Conservation (phyloP, 2,113 vertebrate species). For the Sclerurus mexicanus region DNA sequence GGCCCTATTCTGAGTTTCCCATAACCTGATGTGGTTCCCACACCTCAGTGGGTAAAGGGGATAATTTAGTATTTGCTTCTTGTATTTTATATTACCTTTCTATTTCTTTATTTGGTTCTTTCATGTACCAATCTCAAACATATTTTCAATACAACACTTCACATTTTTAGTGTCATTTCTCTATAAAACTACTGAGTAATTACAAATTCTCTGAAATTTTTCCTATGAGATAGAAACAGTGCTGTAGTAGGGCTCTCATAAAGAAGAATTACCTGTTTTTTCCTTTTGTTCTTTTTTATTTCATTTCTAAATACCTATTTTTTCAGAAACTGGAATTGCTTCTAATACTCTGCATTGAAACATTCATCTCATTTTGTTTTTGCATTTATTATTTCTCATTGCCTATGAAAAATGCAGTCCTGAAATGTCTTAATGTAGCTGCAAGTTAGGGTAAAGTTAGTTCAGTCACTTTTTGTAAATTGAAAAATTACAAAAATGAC, state of each 20-base stretch:
- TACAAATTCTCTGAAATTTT: not conserved
- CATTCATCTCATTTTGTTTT: not conserved
- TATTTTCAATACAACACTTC: not conserved
- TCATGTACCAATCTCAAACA: not conserved
- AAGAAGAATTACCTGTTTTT: not conserved
- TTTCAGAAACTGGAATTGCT: not conserved
- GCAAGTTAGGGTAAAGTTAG: not conserved
- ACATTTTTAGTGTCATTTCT: not conserved
- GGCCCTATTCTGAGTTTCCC: not conserved
- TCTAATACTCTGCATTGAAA: not conserved
- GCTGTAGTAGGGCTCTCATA: not conserved
- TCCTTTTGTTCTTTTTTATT: not conserved
- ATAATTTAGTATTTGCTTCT: not conserved
- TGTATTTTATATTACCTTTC: not conserved
- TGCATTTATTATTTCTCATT: not conserved
- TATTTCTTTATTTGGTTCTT: not conserved
- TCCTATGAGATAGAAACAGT: not conserved
- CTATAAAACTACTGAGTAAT: not conserved
- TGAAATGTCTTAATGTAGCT: not conserved
- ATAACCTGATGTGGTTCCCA: not conserved
- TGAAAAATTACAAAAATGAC: not conserved
- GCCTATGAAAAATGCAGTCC: not conserved
- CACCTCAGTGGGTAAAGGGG: not conserved
- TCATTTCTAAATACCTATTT: not conserved
- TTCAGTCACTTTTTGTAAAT: not conserved